Percentiles rank a stretch among this genome's conserved stretches.
phyloP scores from a whole-genome alignment of 2,888 invertebrate genomes.

The Drosophila mettleri region DNA sequence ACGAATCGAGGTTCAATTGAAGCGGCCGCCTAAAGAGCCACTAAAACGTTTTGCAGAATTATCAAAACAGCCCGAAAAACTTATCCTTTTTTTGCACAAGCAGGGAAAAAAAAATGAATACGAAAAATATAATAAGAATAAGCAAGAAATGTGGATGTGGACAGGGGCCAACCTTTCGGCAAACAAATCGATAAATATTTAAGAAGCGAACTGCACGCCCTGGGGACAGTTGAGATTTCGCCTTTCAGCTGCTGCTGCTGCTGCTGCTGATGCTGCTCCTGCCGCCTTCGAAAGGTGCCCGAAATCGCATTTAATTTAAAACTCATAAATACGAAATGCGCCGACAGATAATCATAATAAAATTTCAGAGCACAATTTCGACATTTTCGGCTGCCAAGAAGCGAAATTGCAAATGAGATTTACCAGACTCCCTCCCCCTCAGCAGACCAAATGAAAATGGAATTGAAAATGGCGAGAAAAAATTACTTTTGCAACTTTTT shows the following conservation, averaged over 20 bases:
- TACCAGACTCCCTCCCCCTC: slow-evolving; percentile 11
- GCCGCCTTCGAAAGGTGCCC: slow-evolving; percentile 46
- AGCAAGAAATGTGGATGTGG: background rate
- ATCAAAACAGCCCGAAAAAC: slow-evolving; percentile 45
- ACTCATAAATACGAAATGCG: slow-evolving; percentile 80
- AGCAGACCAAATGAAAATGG: slow-evolving; percentile 45
- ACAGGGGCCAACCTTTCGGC: slow-evolving; percentile 20
- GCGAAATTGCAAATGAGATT: slow-evolving; percentile 67
- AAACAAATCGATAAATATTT: slow-evolving; percentile 79
- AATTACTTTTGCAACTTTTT: slow-evolving; percentile 24
- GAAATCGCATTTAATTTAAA: slow-evolving; percentile 78
- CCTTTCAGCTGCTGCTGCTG: background rate
- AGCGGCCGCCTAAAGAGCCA: slow-evolving; percentile 45
- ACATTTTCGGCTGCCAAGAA: slow-evolving; percentile 9
- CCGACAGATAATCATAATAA: slow-evolving; percentile 72
- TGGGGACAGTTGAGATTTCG: slow-evolving; percentile 39
- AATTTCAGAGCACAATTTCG: slow-evolving; percentile 59
- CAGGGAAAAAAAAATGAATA: slow-evolving; percentile 21
- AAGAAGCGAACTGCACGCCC: slow-evolving; percentile 45
- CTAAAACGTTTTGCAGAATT: slow-evolving; percentile 74
- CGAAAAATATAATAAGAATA: slow-evolving; percentile 11
- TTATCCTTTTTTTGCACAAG: slow-evolving; percentile 56
- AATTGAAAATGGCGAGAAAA: slow-evolving; percentile 29
- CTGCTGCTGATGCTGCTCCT: slow-evolving; percentile 27
- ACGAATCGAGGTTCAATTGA: slow-evolving; percentile 63